A percentile compares a stretch with the other conserved stretches of the same genome.
phyloP scores from a whole-genome alignment of 2,888 invertebrate genomes.

The Strigamia maritima region DNA sequence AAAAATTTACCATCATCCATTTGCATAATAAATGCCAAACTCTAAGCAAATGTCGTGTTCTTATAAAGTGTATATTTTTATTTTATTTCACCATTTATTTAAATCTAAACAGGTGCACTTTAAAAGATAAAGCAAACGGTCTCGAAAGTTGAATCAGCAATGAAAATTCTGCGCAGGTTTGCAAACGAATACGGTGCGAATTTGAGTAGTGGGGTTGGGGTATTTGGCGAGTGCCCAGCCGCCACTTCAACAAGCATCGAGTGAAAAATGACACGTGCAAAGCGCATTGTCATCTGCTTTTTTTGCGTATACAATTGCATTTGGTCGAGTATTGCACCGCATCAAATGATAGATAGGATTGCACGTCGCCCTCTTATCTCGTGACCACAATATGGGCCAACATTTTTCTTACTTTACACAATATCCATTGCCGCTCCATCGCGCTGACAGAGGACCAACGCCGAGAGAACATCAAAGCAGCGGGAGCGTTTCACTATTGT shows the following conservation, averaged over 20 bases:
- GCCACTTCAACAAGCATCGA: constrained; percentile 11
- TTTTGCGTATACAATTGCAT: constrained; percentile 21
- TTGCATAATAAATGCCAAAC: constrained; percentile 2
- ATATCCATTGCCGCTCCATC: constrained; percentile 20
- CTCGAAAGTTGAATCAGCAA: neutral
- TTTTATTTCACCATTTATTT: neutral
- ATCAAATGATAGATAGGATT: constrained; percentile 24
- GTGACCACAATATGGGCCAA: constrained; percentile 26
- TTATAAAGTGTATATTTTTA: neutral
- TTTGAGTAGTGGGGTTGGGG: constrained; percentile 8
- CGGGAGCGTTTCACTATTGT: constrained; percentile 20
- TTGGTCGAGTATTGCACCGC: constrained; percentile 14
- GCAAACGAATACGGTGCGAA: neutral
- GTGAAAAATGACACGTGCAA: constrained; percentile 17
- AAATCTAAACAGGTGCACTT: neutral
- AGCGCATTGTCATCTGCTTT: constrained; percentile 12
- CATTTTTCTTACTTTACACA: constrained; percentile 25
- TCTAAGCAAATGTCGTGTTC: neutral
- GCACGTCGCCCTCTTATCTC: constrained; percentile 19
- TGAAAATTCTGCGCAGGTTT: neutral
- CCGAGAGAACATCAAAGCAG: constrained; percentile 20
- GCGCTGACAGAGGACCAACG: neutral
- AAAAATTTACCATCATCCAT: neutral
- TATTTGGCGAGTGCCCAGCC: constrained; percentile 23
- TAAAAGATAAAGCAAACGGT: neutral